Evolutionary conservation across 2,797 vertebrate species (phyloP).

Genomic region (Myotis daubentonii): DNA sequence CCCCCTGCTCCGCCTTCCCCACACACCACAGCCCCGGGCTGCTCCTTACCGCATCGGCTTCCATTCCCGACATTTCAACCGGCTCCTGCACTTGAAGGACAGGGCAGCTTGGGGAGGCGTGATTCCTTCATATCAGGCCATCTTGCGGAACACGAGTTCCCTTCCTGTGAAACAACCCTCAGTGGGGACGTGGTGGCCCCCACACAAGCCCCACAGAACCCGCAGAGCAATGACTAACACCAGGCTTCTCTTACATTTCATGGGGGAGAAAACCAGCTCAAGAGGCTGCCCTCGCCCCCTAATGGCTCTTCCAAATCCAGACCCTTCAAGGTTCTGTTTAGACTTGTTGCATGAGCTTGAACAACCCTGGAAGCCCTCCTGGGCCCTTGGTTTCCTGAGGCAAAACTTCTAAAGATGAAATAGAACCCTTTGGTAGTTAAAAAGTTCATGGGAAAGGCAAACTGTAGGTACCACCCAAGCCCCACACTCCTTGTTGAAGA

Average conservation of each 20-base stretch:
- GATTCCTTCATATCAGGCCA: slow-evolving; percentile 79
- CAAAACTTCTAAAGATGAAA: slow-evolving; percentile 37
- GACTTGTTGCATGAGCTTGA: not conserved
- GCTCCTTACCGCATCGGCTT: slow-evolving; percentile 88
- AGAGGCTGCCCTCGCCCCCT: not conserved
- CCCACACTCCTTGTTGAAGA: slow-evolving; percentile 30
- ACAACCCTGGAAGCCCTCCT: not conserved
- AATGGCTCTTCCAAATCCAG: not conserved
- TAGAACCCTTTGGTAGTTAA: not conserved
- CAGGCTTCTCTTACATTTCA: not conserved
- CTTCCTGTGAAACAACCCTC: slow-evolving; percentile 65
- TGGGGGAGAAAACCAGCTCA: slow-evolving; percentile 10
- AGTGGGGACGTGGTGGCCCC: not conserved
- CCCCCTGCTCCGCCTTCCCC: not conserved
- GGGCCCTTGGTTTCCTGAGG: slow-evolving; percentile 13
- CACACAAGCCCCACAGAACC: not conserved
- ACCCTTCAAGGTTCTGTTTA: slow-evolving; percentile 36
- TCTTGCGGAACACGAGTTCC: slow-evolving; percentile 39
- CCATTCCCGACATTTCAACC: slow-evolving; percentile 85
- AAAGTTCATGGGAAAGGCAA: slow-evolving; percentile 18
- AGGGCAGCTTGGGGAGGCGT: slow-evolving; percentile 40
- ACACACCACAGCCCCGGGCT: not conserved
- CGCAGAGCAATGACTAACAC: not conserved
- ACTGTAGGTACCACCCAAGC: not conserved
- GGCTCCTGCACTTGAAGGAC: slow-evolving; percentile 62